A percentile compares a stretch with the other conserved stretches of the same genome.
These are phyloP conservation scores for Bucorvus abyssinicus DNA, from an alignment of 2,797 vertebrate genomes.

Conservation along the genomic window DNA sequence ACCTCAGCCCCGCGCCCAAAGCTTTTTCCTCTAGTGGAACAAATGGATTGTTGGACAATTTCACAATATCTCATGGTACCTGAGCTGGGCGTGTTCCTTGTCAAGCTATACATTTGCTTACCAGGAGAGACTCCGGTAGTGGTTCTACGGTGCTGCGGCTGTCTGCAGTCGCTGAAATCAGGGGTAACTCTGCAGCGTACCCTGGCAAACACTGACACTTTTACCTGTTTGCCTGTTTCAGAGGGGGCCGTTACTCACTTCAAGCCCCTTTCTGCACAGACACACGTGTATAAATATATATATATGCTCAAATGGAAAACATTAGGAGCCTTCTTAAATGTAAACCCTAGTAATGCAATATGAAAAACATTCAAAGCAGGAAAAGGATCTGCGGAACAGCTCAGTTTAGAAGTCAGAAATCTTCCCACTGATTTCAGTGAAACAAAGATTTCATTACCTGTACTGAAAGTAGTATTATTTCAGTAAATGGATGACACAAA, in stretches of 20 bases:
- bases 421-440: background rate
- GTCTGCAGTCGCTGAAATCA: background rate
- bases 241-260: background rate
- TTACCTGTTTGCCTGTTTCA: background rate
- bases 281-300: background rate
- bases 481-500: background rate
- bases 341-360: background rate
- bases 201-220: background rate
- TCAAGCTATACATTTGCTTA: background rate
- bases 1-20: background rate
- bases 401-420: background rate
- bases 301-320: background rate
- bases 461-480: background rate
- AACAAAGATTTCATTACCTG: background rate
- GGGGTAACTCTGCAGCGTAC: background rate
- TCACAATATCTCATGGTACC: background rate
- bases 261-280: background rate
- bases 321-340: background rate
- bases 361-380: background rate
- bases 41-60: background rate
- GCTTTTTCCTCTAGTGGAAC: background rate
- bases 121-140: background rate
- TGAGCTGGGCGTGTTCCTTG: background rate
- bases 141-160: background rate
- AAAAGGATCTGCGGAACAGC: background rate